A percentile compares a stretch with the other conserved stretches of the same genome.
Conservation (phyloP, 2,113 vertebrate species). For the Melospiza melodia region DNA sequence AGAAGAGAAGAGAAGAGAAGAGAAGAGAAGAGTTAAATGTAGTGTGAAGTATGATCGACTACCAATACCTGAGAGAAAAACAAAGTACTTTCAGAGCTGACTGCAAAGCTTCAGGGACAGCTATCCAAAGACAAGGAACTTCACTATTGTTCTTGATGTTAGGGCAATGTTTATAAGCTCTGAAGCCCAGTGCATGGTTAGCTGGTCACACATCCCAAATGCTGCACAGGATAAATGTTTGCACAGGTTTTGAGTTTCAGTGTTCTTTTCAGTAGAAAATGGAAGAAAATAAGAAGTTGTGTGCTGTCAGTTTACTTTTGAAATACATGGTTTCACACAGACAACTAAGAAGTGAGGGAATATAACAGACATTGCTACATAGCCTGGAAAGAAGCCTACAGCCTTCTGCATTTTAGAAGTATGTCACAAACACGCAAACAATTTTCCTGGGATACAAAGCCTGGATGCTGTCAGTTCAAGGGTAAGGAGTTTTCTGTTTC, state of each 20-base stretch:
- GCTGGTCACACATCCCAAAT: background rate
- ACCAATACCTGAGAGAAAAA: background rate
- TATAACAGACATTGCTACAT: background rate
- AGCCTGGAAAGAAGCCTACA: background rate
- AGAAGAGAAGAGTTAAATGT: no score
- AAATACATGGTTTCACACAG: background rate
- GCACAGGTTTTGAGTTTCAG: background rate
- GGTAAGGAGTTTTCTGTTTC: background rate
- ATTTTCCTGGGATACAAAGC: background rate
- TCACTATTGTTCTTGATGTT: background rate
- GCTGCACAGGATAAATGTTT: background rate
- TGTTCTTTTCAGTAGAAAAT: background rate
- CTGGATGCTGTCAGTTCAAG: background rate
- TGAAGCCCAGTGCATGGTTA: background rate
- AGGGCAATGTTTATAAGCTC: background rate
- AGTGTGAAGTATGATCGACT: background rate
- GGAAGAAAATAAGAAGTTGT: background rate
- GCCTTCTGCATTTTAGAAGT: background rate
- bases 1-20: no score
- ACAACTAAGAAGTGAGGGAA: background rate
- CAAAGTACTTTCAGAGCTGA: background rate
- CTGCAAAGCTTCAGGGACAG: background rate
- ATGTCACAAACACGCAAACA: background rate
- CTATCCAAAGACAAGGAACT: background rate
- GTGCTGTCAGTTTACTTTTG: background rate